Evolutionary conservation across 2,888 invertebrate genomes (phyloP).

Genomic region (Camponotus fellah): DNA sequence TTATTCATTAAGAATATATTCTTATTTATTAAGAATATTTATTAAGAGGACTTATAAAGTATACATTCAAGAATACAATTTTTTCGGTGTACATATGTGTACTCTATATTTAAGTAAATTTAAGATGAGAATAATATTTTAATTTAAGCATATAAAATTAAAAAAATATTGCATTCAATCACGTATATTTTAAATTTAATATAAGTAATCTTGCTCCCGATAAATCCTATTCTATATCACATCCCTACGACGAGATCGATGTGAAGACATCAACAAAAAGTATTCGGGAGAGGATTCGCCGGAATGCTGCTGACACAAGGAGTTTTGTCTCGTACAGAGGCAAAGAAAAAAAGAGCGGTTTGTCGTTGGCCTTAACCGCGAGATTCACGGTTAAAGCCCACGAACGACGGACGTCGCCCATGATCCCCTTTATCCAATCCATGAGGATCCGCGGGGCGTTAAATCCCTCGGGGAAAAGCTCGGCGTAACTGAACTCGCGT

Average conservation of each 20-base stretch:
- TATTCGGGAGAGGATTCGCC: conserved; percentile 31
- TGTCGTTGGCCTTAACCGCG: conserved; percentile 75
- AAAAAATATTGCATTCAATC: background rate
- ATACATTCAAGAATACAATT: no score
- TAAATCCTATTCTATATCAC: background rate
- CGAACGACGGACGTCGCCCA: conserved; percentile 72
- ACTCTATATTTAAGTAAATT: background rate
- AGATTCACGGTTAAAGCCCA: conserved; percentile 75
- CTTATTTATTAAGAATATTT: no score
- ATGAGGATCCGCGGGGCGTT: conserved; percentile 82
- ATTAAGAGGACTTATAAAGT: no score
- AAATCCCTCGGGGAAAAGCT: conserved; percentile 81
- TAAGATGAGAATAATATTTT: background rate
- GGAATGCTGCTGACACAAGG: conserved; percentile 58
- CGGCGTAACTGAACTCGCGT: conserved; percentile 75
- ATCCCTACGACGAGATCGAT: conserved; percentile 13
- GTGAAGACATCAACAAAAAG: conserved; percentile 22
- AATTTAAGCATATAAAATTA: background rate
- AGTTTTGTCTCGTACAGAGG: conserved; percentile 46
- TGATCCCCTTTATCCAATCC: conserved; percentile 80
- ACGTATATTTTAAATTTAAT: background rate
- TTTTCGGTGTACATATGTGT: background rate
- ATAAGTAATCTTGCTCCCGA: background rate
- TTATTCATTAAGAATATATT: no score
- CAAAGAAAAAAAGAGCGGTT: conserved; percentile 73